phyloP scores from a whole-genome alignment of 2,113 vertebrate species.

The Reinhardtius hippoglossoides region DNA sequence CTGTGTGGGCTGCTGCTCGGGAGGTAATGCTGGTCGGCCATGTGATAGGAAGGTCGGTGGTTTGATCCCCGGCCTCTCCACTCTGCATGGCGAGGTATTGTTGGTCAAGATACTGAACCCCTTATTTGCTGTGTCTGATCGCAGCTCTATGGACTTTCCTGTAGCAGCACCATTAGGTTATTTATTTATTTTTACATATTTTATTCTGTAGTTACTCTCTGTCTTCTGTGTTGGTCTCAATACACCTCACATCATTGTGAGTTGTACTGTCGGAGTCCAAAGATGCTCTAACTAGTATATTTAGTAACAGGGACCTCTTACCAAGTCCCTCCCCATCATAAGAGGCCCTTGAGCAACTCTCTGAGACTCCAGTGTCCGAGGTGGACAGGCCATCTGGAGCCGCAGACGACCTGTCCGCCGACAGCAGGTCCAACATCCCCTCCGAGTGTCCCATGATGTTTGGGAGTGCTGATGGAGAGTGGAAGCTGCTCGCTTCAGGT shows the following conservation, averaged over 20 bases:
- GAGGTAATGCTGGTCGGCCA: neutral
- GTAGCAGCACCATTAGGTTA: too few species aligned
- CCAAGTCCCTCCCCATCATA: neutral
- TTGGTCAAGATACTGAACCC: neutral
- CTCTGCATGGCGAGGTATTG: neutral
- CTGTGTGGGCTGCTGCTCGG: neutral
- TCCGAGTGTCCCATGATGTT: slow-evolving; percentile 21
- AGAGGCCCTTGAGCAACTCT: slow-evolving; percentile 39
- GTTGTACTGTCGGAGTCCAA: too few species aligned
- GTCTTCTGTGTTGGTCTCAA: too few species aligned
- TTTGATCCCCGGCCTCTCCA: neutral
- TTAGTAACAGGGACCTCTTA: neutral
- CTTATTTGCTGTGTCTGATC: too few species aligned
- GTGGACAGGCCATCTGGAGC: slow-evolving; percentile 51
- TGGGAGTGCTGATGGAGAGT: slow-evolving; percentile 24
- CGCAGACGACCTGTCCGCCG: slow-evolving; percentile 15
- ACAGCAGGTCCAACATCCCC: neutral
- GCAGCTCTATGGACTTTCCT: too few species aligned
- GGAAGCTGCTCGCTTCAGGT: slow-evolving; percentile 1
- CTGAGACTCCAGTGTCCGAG: slow-evolving; percentile 44
- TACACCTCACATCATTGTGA: too few species aligned
- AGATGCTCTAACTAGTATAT: neutral
- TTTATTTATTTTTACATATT: too few species aligned
- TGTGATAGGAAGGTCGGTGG: neutral
- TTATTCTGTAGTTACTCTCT: too few species aligned